Evolutionary conservation across 2,113 vertebrate genomes (phyloP).

Genomic region (Lagopus leucura): DNA sequence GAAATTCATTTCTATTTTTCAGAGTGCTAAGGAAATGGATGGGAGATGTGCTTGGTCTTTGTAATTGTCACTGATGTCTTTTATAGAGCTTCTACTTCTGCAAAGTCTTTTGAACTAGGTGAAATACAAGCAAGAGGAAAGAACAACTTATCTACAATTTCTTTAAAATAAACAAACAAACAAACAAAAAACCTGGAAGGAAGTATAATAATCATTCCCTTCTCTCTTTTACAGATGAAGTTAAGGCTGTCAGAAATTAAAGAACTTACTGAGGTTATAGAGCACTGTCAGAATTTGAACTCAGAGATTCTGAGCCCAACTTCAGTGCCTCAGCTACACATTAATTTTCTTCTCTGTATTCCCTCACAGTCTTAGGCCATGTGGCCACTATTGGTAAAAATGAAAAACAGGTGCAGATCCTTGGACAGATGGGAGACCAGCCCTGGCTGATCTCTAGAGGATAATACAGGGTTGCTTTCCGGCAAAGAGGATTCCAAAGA

Average conservation of each 20-base stretch:
- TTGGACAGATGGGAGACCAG: conserved; percentile 60
- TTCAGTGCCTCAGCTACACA: not conserved
- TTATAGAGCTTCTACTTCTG: not conserved
- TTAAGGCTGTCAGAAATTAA: not conserved
- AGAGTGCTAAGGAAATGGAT: not conserved
- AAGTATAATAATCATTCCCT: not conserved
- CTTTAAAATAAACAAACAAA: not conserved
- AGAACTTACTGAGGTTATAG: not conserved
- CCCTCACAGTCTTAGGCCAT: conserved; percentile 1
- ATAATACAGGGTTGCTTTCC: conserved; percentile 46
- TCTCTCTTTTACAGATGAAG: not conserved
- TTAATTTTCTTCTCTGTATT: conserved; percentile 1
- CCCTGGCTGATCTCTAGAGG: conserved; percentile 48
- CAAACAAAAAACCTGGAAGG: not conserved
- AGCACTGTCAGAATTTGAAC: not conserved
- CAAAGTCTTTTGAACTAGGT: not conserved
- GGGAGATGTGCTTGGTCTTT: not conserved
- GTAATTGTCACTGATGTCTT: not conserved
- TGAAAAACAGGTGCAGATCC: conserved; percentile 64
- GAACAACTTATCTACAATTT: not conserved
- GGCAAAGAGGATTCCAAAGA: conserved; percentile 58
- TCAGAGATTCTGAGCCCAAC: not conserved
- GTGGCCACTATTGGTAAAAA: conserved; percentile 56
- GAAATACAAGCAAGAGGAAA: not conserved
- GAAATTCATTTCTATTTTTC: not conserved